These are phyloP conservation scores for Hemicrepidius hirtus DNA, from an alignment of 2,888 invertebrate genomes.

Conservation along the genomic window DNA sequence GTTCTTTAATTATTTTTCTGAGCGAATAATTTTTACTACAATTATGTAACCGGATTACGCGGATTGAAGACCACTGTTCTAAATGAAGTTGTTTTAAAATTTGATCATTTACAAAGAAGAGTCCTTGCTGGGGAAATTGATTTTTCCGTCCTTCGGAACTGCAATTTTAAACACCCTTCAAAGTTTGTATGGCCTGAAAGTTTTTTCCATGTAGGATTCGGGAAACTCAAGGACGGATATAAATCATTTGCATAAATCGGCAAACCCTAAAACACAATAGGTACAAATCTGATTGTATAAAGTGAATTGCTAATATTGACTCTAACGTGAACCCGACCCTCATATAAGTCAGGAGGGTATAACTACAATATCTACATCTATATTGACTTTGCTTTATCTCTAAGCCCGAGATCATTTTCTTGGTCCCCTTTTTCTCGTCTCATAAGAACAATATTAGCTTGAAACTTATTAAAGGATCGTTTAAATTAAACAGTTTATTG, in stretches of 20 bases:
- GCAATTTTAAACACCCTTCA: slow-evolving; percentile 15
- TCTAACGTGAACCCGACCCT: slow-evolving; percentile 20
- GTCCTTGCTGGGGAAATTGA: slow-evolving; percentile 1
- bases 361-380: slow-evolving; percentile 31
- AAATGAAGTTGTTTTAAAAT: slow-evolving; percentile 12
- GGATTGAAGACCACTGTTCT: too few species aligned
- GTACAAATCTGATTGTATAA: slow-evolving; percentile 39
- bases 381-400: slow-evolving; percentile 27
- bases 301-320: slow-evolving; percentile 40
- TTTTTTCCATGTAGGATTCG: neutral
- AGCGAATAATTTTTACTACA: too few species aligned
- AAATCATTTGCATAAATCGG: slow-evolving; percentile 21
- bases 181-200: neutral
- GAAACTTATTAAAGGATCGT: too few species aligned
- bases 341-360: slow-evolving; percentile 29
- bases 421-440: neutral
- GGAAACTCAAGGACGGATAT: neutral
- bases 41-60: too few species aligned
- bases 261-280: slow-evolving; percentile 18
- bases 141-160: slow-evolving; percentile 10
- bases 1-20: too few species aligned
- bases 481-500: neutral
- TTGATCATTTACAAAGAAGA: neutral
- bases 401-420: slow-evolving; percentile 3
- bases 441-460: neutral